These are phyloP conservation scores for Thamnophis elegans DNA, from an alignment of 2,797 vertebrate genomes.

Conservation along the genomic window DNA sequence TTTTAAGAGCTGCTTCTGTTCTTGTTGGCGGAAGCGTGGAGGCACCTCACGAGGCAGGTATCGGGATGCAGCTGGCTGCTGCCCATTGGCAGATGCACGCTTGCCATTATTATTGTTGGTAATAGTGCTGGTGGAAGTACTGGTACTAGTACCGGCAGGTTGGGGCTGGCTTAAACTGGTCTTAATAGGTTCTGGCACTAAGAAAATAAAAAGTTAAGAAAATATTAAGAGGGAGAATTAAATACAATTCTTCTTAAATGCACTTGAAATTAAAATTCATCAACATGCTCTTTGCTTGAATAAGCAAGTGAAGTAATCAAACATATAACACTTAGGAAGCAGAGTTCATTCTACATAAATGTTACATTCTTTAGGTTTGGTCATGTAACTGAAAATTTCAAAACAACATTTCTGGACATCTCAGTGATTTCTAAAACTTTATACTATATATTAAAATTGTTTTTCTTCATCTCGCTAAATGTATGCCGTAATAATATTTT, in stretches of 20 bases:
- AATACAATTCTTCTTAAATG: background rate
- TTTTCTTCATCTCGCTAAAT: background rate
- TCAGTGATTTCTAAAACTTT: background rate
- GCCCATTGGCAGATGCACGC: conserved; percentile 79
- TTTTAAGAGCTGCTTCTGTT: conserved; percentile 97
- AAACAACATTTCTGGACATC: background rate
- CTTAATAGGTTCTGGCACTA: conserved; percentile 95
- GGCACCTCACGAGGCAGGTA: conserved; percentile 95
- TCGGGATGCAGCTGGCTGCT: conserved; percentile 83
- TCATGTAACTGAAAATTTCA: background rate
- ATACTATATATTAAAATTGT: background rate
- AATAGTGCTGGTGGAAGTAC: conserved; percentile 83
- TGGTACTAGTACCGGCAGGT: conserved; percentile 84
- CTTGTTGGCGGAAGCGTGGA: conserved; percentile 95
- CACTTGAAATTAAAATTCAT: background rate
- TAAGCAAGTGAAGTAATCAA: background rate
- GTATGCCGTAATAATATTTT: background rate
- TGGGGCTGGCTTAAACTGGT: conserved; percentile 88
- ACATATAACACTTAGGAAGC: background rate
- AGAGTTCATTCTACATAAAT: background rate
- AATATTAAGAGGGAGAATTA: background rate
- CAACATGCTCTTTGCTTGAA: background rate
- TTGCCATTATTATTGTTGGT: conserved; percentile 81
- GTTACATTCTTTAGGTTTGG: background rate
- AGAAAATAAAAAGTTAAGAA: conserved; percentile 13